A percentile compares a stretch with the other conserved stretches of the same genome.
Evolutionary conservation across 2,888 invertebrate genomes (phyloP).

Genomic region (Cyrtodaria siliqua): DNA sequence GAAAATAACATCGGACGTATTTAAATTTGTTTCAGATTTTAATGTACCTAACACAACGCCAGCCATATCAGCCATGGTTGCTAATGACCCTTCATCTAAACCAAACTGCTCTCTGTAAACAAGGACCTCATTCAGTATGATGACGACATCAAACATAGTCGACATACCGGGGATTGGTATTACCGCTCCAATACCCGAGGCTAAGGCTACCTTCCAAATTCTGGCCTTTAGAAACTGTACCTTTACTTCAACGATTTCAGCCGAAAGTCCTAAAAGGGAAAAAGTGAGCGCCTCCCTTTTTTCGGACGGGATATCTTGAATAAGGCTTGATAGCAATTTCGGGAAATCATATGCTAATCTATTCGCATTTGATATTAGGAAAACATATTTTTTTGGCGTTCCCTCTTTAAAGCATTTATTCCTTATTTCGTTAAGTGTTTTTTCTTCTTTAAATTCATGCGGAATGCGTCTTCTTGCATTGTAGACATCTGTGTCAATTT

Average conservation of each 20-base stretch:
- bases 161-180: slow-evolving; percentile 30
- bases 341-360: background rate
- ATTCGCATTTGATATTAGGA: background rate
- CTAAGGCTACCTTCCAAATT: slow-evolving; percentile 1
- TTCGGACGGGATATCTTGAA: background rate
- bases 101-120: slow-evolving; percentile 34
- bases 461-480: background rate
- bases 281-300: no score
- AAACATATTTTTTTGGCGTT: no score
- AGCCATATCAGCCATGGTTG: background rate
- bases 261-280: background rate
- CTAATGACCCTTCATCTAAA: slow-evolving; percentile 16
- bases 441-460: no score
- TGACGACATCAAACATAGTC: slow-evolving; percentile 12
- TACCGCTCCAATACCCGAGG: slow-evolving; percentile 20
- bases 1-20: no score
- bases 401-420: no score
- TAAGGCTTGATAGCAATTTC: background rate
- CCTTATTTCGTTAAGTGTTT: no score
- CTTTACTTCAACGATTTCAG: slow-evolving; percentile 14
- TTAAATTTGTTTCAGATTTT: no score
- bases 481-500: slow-evolving; percentile 15
- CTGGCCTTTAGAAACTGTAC: slow-evolving; percentile 18
- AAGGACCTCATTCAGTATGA: slow-evolving; percentile 5
- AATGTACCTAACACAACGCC: no score